Evolutionary conservation across 1,140 invertebrate genomes (phyloP), one percentile per base, ranked within the genome.

Genomic region (Cheumatopsyche charites): DNA sequence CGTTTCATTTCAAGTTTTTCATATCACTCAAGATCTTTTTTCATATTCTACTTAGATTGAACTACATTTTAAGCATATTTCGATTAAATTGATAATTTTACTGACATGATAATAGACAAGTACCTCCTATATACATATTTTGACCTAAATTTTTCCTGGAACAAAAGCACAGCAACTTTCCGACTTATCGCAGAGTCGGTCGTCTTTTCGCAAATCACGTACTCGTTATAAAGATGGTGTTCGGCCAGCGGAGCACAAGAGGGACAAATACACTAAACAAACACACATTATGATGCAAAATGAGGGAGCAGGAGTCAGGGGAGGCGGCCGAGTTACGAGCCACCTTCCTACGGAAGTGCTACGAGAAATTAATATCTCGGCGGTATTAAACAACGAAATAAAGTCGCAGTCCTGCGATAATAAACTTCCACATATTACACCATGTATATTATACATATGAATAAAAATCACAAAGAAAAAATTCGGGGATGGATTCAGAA

Each of bases 331-430:
- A 71, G 70, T 65, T 63, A 71, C 62, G 70, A 43, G 43, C 41
- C 21, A 21, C n/a, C 47, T 67, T 52, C 49, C 70, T 72, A 72
- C 70, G 70, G 70, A 72, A 72, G 63, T 61, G 62, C 63, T 67
- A 67, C 70, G 70, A 63, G 70, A 65, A 66, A 72, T 72, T 72
- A 72, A 72, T 72, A 72, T 72, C 71, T 47, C 47, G 63, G 29
- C 63, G 65, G 41, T 47, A 66, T 62, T 72, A 72, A 72, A 72
- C 67, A 66, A 72, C 62, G 41, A 52, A 72, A 72, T 72, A 67
- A 72, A 68, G 36, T 67, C 52, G 13, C 19, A 49, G 41, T 45
- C 29, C 29, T 3, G 29, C 29, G 29, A 9, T 36, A 36, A 36
- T 36, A 36, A 36, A 36, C 29, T 36, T 36, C 9, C 29, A 9